These are phyloP conservation scores for Aphelocoma coerulescens DNA, from an alignment of 2,113 vertebrate species.

Conservation along the genomic window DNA sequence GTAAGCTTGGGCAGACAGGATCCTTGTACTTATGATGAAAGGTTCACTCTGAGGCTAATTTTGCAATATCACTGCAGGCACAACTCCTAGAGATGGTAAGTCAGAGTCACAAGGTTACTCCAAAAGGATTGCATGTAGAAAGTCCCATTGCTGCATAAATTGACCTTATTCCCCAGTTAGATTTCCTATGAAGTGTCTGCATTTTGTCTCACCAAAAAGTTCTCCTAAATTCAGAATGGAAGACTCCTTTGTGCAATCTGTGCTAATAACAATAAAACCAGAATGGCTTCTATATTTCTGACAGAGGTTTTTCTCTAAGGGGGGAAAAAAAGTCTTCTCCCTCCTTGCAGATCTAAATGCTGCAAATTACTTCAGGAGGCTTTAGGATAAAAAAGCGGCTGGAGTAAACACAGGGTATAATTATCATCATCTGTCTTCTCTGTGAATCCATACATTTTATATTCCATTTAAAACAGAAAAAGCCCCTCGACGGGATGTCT, in stretches of 20 bases:
- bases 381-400: neutral
- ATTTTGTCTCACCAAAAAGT: neutral
- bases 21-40: neutral
- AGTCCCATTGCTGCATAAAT: neutral
- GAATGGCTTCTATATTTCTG: neutral
- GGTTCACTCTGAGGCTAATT: neutral
- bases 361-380: slow-evolving; percentile 8
- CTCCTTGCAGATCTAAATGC: slow-evolving; percentile 6
- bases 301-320: neutral
- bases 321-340: neutral
- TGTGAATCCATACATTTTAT: slow-evolving; percentile 46
- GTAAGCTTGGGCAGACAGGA: neutral
- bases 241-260: neutral
- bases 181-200: neutral
- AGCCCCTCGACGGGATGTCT: neutral
- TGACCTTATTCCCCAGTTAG: neutral
- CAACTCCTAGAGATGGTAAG: neutral
- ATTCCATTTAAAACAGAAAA: slow-evolving; percentile 39
- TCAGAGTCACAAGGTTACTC: neutral
- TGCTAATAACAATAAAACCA: neutral
- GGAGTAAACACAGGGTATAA: slow-evolving; percentile 40
- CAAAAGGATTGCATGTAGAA: neutral
- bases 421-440: slow-evolving; percentile 52
- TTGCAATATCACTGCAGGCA: neutral
- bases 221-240: neutral